A percentile compares a stretch with the other conserved stretches of the same genome.
phyloP scores from a whole-genome alignment of 2,113 vertebrate species.

The Tamias sibiricus region DNA sequence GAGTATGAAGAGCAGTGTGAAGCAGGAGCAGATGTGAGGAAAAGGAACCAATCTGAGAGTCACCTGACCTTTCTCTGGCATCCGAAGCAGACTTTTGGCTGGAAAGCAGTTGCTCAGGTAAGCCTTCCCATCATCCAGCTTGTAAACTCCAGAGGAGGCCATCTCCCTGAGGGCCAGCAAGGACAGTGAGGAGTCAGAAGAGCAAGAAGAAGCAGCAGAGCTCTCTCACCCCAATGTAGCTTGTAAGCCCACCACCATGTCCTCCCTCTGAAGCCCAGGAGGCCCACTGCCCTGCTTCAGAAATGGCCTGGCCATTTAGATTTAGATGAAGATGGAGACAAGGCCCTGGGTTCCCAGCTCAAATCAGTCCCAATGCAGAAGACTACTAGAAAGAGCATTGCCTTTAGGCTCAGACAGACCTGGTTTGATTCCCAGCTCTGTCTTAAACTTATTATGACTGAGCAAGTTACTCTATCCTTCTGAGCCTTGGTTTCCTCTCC shows the following conservation, averaged over 20 bases:
- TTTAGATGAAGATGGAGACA: background rate
- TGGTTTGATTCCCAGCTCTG: background rate
- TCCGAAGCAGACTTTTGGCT: slow-evolving; percentile 80
- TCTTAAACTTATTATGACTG: background rate
- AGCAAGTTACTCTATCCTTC: background rate
- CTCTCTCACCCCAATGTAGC: background rate
- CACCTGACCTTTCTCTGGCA: slow-evolving; percentile 83
- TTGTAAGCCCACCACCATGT: background rate
- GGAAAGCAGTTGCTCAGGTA: slow-evolving; percentile 85
- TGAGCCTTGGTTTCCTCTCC: background rate
- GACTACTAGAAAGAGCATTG: background rate
- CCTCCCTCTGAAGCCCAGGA: background rate
- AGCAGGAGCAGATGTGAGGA: background rate
- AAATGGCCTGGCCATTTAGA: background rate
- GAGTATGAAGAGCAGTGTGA: background rate
- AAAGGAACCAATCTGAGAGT: background rate
- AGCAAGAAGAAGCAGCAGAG: background rate
- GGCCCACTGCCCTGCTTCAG: background rate
- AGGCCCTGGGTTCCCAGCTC: background rate
- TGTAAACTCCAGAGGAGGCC: slow-evolving; percentile 77
- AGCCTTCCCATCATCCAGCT: slow-evolving; percentile 81
- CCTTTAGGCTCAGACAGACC: background rate
- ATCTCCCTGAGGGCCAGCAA: slow-evolving; percentile 70
- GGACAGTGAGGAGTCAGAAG: slow-evolving; percentile 37
- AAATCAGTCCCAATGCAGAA: background rate